Percentiles rank a stretch among this genome's conserved stretches.
phyloP scores from a whole-genome alignment of 2,888 invertebrate species.

The Maniola hyperantus region DNA sequence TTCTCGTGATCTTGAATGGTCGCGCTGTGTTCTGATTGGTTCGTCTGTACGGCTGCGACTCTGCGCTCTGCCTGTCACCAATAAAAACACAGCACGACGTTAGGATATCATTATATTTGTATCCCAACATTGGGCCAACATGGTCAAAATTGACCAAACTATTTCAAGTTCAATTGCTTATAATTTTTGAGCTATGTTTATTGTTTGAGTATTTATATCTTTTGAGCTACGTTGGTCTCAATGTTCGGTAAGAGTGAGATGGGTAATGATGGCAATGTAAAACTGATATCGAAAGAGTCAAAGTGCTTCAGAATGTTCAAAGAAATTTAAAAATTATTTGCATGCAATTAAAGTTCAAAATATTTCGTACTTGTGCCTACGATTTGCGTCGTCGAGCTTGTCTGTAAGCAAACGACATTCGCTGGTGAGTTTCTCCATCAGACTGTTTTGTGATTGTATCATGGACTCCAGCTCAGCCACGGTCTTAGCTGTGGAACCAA shows the following conservation, averaged over 20 bases:
- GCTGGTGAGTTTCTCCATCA: slow-evolving; percentile 95
- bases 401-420: slow-evolving; percentile 94
- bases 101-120: slow-evolving; percentile 52
- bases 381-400: slow-evolving; percentile 94
- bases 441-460: slow-evolving; percentile 95
- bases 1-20: slow-evolving; percentile 71
- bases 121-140: slow-evolving; percentile 18
- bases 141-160: background rate
- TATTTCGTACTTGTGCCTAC: slow-evolving; percentile 92
- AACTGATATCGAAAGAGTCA: slow-evolving; percentile 27
- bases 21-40: slow-evolving; percentile 83
- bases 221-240: slow-evolving; percentile 34
- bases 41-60: slow-evolving; percentile 80
- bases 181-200: background rate
- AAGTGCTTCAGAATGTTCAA: slow-evolving; percentile 34
- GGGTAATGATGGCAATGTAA: slow-evolving; percentile 69
- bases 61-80: slow-evolving; percentile 82
- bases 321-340: slow-evolving; percentile 39
- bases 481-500: slow-evolving; percentile 89
- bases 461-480: slow-evolving; percentile 94
- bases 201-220: too few species aligned
- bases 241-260: slow-evolving; percentile 45
- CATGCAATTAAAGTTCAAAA: slow-evolving; percentile 70
- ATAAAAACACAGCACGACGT: slow-evolving; percentile 83
- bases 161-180: background rate